Percentiles rank a stretch among this genome's conserved stretches.
phyloP scores from a whole-genome alignment of 2,113 vertebrate species.

The Rhizomys pruinosus region DNA sequence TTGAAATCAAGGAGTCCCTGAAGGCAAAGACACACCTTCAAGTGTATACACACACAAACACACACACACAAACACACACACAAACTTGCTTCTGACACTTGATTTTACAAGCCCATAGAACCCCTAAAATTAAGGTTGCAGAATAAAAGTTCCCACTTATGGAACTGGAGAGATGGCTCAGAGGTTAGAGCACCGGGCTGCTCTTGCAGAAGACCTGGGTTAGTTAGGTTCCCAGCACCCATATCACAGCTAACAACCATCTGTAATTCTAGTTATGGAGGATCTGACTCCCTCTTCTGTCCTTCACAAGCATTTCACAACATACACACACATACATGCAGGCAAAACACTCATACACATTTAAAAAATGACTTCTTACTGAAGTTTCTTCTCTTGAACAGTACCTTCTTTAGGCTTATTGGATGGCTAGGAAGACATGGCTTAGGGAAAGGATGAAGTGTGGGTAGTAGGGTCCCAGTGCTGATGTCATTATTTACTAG shows the following conservation, averaged over 20 bases:
- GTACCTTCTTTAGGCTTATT: not conserved
- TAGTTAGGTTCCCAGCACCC: too few relatives aligned
- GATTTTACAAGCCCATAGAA: constrained; percentile 36
- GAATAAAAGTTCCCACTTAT: not conserved
- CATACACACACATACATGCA: too few relatives aligned
- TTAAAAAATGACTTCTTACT: too few relatives aligned
- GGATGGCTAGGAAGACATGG: constrained; percentile 5
- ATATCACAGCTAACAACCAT: too few relatives aligned
- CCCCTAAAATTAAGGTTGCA: not conserved
- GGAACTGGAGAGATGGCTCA: too few relatives aligned
- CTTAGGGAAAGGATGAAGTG: not conserved
- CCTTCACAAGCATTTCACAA: too few relatives aligned
- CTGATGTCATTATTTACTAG: not conserved
- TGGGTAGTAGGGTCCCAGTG: not conserved
- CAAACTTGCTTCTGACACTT: constrained; percentile 36
- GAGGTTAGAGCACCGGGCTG: too few relatives aligned
- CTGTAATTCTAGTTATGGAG: too few relatives aligned
- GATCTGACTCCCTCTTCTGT: too few relatives aligned
- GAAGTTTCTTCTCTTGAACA: not conserved
- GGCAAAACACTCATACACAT: too few relatives aligned
- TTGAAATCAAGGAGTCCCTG: constrained; percentile 29
- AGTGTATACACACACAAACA: too few relatives aligned
- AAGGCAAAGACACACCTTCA: not conserved
- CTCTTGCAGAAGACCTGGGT: too few relatives aligned
- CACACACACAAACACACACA: not conserved